phyloP scores from a whole-genome alignment of 2,113 vertebrate genomes.

The Camelus dromedarius region DNA sequence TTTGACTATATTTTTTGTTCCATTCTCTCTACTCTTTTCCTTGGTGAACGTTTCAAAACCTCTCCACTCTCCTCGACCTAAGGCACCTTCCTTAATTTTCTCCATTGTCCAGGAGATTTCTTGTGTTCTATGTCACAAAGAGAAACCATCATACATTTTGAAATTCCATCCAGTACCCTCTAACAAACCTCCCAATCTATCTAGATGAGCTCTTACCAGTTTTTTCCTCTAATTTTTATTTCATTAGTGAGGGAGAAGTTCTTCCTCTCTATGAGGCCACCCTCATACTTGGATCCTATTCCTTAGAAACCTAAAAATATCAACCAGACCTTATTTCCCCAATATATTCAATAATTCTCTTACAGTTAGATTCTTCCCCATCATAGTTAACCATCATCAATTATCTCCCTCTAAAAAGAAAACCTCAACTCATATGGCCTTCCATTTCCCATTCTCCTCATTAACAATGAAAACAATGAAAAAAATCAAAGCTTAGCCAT shows the following conservation, averaged over 20 bases:
- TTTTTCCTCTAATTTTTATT: background rate
- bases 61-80: background rate
- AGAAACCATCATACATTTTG: background rate
- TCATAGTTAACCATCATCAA: background rate
- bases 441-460: background rate
- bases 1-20: constrained; percentile 4
- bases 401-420: background rate
- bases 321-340: background rate
- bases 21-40: background rate
- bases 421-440: background rate
- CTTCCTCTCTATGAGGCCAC: background rate
- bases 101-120: background rate
- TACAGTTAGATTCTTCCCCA: background rate
- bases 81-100: background rate
- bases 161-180: background rate
- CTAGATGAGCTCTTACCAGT: background rate
- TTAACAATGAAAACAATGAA: background rate
- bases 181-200: background rate
- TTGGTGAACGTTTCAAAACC: background rate
- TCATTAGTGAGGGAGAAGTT: background rate
- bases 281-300: background rate
- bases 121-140: background rate
- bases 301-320: constrained; percentile 36
- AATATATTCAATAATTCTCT: background rate
- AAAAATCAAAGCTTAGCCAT: background rate